Conservation (phyloP, 2,888 invertebrate species). For the Entomobrya multifasciata region DNA sequence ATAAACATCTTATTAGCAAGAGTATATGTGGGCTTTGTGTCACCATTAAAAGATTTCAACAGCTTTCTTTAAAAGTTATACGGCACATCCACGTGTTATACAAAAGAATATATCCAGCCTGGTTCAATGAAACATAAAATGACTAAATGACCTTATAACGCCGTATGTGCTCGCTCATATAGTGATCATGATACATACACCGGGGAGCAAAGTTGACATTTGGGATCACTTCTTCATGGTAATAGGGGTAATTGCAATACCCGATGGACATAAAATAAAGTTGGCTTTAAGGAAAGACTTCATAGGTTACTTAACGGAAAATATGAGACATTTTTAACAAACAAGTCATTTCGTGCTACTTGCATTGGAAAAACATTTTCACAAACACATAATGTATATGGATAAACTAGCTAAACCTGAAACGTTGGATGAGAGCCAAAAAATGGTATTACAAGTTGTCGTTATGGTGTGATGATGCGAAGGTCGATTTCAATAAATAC, state of each 20-base stretch:
- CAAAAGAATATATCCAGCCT: neutral
- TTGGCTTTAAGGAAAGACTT: neutral
- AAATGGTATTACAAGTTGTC: slow-evolving; percentile 9
- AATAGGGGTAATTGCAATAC: slow-evolving; percentile 24
- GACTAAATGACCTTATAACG: neutral
- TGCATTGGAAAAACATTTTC: neutral
- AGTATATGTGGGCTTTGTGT: slow-evolving; percentile 19
- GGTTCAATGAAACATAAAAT: neutral
- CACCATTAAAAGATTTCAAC: slow-evolving; percentile 36
- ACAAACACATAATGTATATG: neutral
- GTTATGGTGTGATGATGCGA: neutral
- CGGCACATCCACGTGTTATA: slow-evolving; percentile 8
- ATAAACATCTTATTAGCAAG: slow-evolving; percentile 41
- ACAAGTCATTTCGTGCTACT: too few relatives aligned
- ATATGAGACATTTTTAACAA: too few relatives aligned
- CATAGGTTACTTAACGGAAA: too few relatives aligned
- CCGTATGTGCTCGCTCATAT: too few relatives aligned
- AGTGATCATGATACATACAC: neutral
- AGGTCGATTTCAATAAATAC: slow-evolving; percentile 11
- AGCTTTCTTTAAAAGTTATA: slow-evolving; percentile 17
- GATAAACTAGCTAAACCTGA: neutral
- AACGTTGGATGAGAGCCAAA: neutral
- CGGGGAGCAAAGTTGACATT: slow-evolving; percentile 13
- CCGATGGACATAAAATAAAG: slow-evolving; percentile 26
- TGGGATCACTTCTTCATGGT: slow-evolving; percentile 5